phyloP scores from a whole-genome alignment of 2,113 vertebrate genomes.

The Microtus pennsylvanicus region DNA sequence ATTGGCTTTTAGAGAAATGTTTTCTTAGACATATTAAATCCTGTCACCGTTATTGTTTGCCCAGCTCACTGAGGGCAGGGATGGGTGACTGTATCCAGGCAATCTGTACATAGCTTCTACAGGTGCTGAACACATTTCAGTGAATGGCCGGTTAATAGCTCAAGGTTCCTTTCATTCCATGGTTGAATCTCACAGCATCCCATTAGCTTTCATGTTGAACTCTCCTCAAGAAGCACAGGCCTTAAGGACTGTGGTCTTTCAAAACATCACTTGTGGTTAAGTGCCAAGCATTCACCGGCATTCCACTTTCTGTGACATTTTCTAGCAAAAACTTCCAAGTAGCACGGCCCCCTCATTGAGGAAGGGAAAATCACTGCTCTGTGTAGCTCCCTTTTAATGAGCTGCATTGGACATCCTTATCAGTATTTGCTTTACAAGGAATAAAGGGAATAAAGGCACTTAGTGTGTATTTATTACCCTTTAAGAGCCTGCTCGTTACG shows the following conservation, averaged over 20 bases:
- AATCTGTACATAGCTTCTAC: too few relatives aligned
- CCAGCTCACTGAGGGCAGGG: background rate
- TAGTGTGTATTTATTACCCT: slow-evolving; percentile 42
- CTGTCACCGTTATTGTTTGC: background rate
- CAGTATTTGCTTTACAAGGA: slow-evolving; percentile 52
- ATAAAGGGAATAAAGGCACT: slow-evolving; percentile 50
- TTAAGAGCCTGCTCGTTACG: slow-evolving; percentile 39
- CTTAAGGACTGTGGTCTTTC: slow-evolving; percentile 47
- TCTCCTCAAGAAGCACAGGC: slow-evolving; percentile 53
- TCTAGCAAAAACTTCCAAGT: slow-evolving; percentile 50
- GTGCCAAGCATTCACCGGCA: slow-evolving; percentile 22
- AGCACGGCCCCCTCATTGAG: background rate
- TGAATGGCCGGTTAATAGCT: background rate
- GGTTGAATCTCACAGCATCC: background rate
- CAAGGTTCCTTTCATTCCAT: background rate
- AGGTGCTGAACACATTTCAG: background rate
- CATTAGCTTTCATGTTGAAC: slow-evolving; percentile 35
- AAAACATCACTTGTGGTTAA: slow-evolving; percentile 64
- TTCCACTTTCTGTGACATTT: slow-evolving; percentile 59
- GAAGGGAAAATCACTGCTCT: slow-evolving; percentile 45
- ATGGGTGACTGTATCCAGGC: background rate
- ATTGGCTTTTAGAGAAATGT: background rate
- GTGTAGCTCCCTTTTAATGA: slow-evolving; percentile 24
- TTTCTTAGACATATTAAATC: background rate
- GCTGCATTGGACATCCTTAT: background rate